These are phyloP conservation scores for Cyprinella venusta DNA, from an alignment of 2,797 vertebrate species.

Conservation along the genomic window DNA sequence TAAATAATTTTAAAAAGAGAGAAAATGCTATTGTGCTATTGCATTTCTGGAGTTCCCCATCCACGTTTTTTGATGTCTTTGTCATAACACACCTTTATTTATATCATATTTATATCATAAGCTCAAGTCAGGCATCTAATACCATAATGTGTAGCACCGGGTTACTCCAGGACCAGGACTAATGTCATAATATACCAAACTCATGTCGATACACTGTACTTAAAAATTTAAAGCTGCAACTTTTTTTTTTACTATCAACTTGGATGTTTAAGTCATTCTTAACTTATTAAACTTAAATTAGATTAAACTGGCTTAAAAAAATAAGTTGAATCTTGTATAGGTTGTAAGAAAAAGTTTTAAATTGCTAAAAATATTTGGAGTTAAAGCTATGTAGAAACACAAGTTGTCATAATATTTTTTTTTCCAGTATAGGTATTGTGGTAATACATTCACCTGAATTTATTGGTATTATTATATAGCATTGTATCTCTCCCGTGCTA, in stretches of 20 bases:
- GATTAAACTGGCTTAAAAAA: too few relatives aligned
- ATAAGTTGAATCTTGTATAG: too few relatives aligned
- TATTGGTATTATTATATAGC: not conserved
- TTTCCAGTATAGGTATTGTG: not conserved
- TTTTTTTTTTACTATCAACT: too few relatives aligned
- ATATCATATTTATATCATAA: constrained; percentile 12
- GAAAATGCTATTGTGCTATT: not conserved
- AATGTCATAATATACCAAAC: not conserved
- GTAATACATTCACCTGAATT: not conserved
- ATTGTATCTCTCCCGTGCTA: not conserved
- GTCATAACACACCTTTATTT: not conserved
- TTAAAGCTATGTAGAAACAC: too few relatives aligned
- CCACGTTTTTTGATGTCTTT: not conserved
- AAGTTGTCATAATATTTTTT: too few relatives aligned
- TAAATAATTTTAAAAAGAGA: not conserved
- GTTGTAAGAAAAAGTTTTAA: too few relatives aligned
- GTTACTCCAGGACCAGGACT: not conserved
- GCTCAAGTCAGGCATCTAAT: not conserved
- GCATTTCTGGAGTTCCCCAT: not conserved
- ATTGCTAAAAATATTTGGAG: too few relatives aligned
- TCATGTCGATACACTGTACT: too few relatives aligned
- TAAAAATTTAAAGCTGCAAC: too few relatives aligned
- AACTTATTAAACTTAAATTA: too few relatives aligned
- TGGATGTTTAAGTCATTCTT: too few relatives aligned
- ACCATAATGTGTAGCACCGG: not conserved